Percentiles rank a stretch among this genome's conserved stretches.
These are phyloP conservation scores for Drosophila subsilvestris DNA, from an alignment of 2,888 invertebrate genomes.

Conservation along the genomic window DNA sequence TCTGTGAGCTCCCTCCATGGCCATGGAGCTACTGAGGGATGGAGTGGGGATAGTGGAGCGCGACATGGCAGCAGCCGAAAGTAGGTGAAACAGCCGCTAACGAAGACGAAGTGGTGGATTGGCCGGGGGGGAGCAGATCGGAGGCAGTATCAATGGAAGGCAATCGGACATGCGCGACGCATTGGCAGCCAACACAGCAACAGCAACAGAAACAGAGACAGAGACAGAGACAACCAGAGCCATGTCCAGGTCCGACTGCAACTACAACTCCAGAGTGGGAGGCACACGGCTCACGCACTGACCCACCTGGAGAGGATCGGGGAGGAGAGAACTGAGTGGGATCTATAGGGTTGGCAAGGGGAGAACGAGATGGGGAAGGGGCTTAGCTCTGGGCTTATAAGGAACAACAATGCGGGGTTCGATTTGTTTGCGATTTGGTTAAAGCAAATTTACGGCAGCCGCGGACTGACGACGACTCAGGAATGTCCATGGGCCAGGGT, in stretches of 20 bases:
- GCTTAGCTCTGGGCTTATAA: constrained; percentile 46
- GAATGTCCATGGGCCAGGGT: constrained; percentile 37
- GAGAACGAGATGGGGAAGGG: not conserved
- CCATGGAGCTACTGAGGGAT: not conserved
- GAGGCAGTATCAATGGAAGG: constrained; percentile 67
- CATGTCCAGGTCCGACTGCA: constrained; percentile 6
- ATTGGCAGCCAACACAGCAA: constrained; percentile 65
- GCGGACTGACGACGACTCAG: constrained; percentile 10
- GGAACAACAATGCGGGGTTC: constrained; percentile 57
- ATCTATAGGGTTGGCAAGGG: not conserved
- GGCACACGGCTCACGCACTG: constrained; percentile 60
- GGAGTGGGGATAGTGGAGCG: constrained; percentile 1
- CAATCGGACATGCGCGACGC: constrained; percentile 76
- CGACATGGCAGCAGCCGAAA: constrained; percentile 58
- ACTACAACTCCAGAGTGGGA: constrained; percentile 49
- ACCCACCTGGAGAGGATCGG: constrained; percentile 6
- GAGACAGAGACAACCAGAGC: constrained; percentile 25
- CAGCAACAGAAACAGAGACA: constrained; percentile 23
- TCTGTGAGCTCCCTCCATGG: not conserved
- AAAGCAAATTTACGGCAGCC: constrained; percentile 66
- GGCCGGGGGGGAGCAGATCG: not conserved
- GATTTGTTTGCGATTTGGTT: constrained; percentile 75
- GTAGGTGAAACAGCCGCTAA: constrained; percentile 74
- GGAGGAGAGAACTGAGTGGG: not conserved
- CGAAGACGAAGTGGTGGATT: constrained; percentile 51